A percentile compares a stretch with the other conserved stretches of the same genome.
These are phyloP conservation scores for Eonycteris spelaea DNA, from an alignment of 2,113 vertebrate genomes.

Conservation along the genomic window DNA sequence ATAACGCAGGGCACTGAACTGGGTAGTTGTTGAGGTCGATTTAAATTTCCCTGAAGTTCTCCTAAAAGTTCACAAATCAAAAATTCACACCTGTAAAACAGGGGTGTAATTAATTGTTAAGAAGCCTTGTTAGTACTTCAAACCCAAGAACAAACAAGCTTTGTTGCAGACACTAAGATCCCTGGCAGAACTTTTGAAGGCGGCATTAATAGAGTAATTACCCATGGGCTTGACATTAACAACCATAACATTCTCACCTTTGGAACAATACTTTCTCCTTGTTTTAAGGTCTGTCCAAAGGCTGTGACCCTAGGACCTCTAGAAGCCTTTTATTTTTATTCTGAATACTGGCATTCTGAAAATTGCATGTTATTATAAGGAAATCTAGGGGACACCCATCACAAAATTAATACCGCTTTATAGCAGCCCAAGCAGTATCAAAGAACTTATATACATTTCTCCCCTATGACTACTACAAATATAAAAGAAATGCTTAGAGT, in stretches of 20 bases:
- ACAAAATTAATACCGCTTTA: neutral
- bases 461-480: neutral
- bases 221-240: neutral
- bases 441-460: neutral
- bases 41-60: slow-evolving; percentile 77
- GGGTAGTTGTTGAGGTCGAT: slow-evolving; percentile 51
- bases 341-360: neutral
- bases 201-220: neutral
- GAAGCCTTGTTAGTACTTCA: slow-evolving; percentile 66
- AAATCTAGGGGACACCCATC: neutral
- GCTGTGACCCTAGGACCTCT: neutral
- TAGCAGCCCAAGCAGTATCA: neutral
- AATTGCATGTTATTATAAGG: neutral
- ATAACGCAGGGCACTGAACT: slow-evolving; percentile 65
- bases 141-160: slow-evolving; percentile 19
- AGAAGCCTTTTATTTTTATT: slow-evolving; percentile 31
- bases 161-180: neutral
- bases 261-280: neutral
- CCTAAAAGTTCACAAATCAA: slow-evolving; percentile 75
- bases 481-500: neutral
- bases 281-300: neutral
- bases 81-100: slow-evolving; percentile 60
- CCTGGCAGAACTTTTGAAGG: neutral
- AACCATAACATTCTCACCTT: neutral
- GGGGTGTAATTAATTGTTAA: slow-evolving; percentile 70